Base-by-base conservation (phyloP, 2,797 vertebrate genomes). In the Apogon talboti region DNA sequence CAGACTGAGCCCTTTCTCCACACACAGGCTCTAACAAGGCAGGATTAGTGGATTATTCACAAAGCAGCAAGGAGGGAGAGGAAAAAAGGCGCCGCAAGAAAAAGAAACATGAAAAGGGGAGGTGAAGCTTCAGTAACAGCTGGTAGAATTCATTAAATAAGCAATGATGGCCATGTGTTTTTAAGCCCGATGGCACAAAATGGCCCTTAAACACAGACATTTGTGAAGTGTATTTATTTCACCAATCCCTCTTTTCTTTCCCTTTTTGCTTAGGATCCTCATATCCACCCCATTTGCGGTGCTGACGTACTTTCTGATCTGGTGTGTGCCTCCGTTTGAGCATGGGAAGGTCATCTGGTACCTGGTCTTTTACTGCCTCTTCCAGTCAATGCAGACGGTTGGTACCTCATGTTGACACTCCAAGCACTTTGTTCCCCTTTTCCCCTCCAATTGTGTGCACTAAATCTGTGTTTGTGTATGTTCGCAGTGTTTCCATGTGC, bases 351-450 rank as follows among this genome's bases (percentile, higher is more conserved):
- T 95, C 54, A 9, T 96, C 78, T 99, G 96, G 96, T 98, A 95
- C 79, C 92, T 99, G 52, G 33, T 96, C 69, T 98, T 97, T 91
- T 98, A 99, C 91, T 99, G 97, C 91, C 84, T 95, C 76, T 99
- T 98, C 91, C 96, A 99, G 92, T 95, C 96, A 0, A 93, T 98
- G 1, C 95, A 97, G 77, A 98, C 97, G 82, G 97, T 99, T 55
- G 92, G 97, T 92, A 58, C 13, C 1, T 41, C 42, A 6, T 1
- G 19, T 33, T 12, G 2, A 64, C 18, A 3, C 2, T 48, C 1
- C 2, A 0, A 2, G 2, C 4, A 7, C 28, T 51, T 24, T n/a
- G 0, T 46, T 28, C 16, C 28, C 19, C 12, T 50, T 3, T n/a
- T 24, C 41, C 11, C 24, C 7, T 9, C 24, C 7, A 9, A 4